Percentiles rank a stretch among this genome's conserved stretches.
Evolutionary conservation across 2,113 vertebrate species (phyloP).

Genomic region (Physeter macrocephalus): DNA sequence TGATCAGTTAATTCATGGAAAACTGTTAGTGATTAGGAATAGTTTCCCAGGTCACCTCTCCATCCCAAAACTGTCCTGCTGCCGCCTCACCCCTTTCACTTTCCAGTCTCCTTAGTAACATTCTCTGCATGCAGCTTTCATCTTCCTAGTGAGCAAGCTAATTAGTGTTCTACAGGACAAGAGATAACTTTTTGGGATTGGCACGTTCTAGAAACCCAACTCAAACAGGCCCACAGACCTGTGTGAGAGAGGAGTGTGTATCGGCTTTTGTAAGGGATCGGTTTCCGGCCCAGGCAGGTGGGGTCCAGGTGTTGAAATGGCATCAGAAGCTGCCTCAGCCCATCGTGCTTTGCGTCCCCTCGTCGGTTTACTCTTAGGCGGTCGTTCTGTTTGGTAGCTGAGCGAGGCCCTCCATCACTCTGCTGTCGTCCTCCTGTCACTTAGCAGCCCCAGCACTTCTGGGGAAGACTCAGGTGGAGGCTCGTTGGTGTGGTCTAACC

Average conservation of each 20-base stretch:
- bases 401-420: not conserved
- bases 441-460: not conserved
- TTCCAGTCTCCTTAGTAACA: not conserved
- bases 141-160: not conserved
- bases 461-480: not conserved
- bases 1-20: not conserved
- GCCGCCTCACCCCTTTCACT: not conserved
- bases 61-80: not conserved
- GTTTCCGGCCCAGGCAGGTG: no score
- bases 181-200: not conserved
- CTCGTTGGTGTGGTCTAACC: not conserved
- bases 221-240: not conserved
- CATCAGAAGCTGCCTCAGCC: not conserved
- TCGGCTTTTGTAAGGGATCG: not conserved
- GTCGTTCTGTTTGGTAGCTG: not conserved
- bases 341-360: no score
- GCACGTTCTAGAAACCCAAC: not conserved
- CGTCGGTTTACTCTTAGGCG: not conserved
- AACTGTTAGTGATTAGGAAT: not conserved
- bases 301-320: not conserved
- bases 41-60: not conserved
- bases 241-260: not conserved
- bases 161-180: not conserved
- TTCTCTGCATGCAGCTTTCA: not conserved
- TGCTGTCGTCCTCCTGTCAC: not conserved